Conservation (phyloP, 2,113 vertebrate genomes). For the Melospiza georgiana region DNA sequence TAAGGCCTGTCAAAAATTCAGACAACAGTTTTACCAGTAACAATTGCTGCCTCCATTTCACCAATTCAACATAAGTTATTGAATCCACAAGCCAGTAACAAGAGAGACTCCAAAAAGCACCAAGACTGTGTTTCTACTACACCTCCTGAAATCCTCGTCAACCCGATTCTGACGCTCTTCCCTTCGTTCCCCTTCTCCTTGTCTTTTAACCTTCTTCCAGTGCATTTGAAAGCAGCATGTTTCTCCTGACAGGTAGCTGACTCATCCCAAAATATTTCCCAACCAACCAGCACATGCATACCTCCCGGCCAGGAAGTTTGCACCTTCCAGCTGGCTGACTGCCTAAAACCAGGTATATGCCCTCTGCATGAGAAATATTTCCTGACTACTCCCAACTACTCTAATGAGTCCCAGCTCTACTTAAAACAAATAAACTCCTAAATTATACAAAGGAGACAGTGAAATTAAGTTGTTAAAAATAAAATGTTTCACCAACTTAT, state of each 20-base stretch:
- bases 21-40: fast-evolving
- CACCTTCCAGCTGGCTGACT: constrained; percentile 34
- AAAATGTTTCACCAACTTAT: not conserved
- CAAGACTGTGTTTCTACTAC: not conserved
- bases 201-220: not conserved
- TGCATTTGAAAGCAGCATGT: not conserved
- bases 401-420: not conserved
- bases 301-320: constrained; percentile 57
- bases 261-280: not conserved
- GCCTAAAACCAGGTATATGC: constrained; percentile 28
- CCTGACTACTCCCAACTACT: not conserved
- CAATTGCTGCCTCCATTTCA: not conserved
- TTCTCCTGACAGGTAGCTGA: constrained; percentile 37
- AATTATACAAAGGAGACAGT: not conserved
- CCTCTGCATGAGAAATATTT: constrained; percentile 23
- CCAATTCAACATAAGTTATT: not conserved
- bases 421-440: not conserved
- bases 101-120: not conserved
- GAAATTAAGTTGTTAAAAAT: not conserved
- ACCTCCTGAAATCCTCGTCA: fast-evolving
- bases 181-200: not conserved
- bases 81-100: not conserved
- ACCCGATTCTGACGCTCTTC: fast-evolving
- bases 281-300: not conserved
- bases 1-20: not conserved